phyloP scores from a whole-genome alignment of 2,797 vertebrate species.

The Myiothlypis chrysogaster region DNA sequence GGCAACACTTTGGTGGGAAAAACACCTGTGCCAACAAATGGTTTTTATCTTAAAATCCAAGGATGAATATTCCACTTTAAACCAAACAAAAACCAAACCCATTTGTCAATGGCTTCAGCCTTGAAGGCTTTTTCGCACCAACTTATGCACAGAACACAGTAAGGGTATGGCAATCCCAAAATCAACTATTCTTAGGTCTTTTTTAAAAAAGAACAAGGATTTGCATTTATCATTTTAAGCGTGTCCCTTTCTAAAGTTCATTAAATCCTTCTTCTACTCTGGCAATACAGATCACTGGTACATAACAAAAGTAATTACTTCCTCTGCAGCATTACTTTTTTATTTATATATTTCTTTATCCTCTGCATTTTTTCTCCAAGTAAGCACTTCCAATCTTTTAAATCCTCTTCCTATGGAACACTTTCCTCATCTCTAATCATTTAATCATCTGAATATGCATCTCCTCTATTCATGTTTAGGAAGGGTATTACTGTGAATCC shows the following conservation, averaged over 20 bases:
- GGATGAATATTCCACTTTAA: neutral
- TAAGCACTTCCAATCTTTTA: neutral
- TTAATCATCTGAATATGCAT: constrained; percentile 25
- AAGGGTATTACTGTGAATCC: constrained; percentile 17
- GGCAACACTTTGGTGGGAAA: neutral
- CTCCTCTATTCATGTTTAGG: neutral
- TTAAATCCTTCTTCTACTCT: neutral
- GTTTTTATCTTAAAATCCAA: neutral
- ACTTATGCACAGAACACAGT: neutral
- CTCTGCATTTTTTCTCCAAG: neutral
- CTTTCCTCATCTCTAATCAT: neutral
- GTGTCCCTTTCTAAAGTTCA: neutral
- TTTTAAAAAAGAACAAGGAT: neutral
- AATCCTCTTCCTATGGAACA: neutral
- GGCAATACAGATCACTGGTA: neutral
- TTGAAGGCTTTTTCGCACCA: neutral
- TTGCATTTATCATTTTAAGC: neutral
- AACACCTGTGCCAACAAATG: neutral
- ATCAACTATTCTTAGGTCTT: neutral
- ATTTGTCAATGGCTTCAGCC: neutral
- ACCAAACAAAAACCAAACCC: neutral
- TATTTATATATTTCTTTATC: neutral
- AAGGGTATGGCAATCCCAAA: neutral
- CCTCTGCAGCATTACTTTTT: neutral
- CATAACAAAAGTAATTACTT: neutral